phyloP scores from a whole-genome alignment of 2,797 vertebrate species.

The Hippocampus kuda region DNA sequence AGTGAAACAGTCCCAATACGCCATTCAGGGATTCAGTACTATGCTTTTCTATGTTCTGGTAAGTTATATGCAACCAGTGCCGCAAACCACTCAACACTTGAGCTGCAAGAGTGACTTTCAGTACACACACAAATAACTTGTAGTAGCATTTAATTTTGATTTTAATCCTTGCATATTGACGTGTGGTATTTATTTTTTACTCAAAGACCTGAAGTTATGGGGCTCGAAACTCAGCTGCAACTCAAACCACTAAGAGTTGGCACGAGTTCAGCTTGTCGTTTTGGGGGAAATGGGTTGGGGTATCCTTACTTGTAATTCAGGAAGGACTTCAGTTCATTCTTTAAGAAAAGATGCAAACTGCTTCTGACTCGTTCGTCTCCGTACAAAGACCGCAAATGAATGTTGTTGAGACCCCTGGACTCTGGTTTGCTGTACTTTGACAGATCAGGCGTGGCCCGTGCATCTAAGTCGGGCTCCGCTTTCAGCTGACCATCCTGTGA shows the following conservation, averaged over 20 bases:
- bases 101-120: conserved; percentile 60
- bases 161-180: conserved; percentile 54
- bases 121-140: conserved; percentile 45
- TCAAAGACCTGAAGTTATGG: conserved; percentile 54
- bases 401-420: conserved; percentile 55
- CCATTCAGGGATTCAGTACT: conserved; percentile 76
- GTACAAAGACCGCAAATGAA: conserved; percentile 62
- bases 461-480: conserved; percentile 45
- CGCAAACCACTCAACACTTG: conserved; percentile 53
- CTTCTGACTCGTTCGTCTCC: conserved; percentile 56
- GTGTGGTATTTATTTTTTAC: conserved; percentile 64
- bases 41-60: conserved; percentile 71
- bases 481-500: conserved; percentile 51
- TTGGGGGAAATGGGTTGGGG: conserved; percentile 1
- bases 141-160: conserved; percentile 61
- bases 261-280: conserved; percentile 33
- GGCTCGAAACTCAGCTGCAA: conserved; percentile 53
- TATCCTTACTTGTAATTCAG: conserved; percentile 50
- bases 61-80: conserved; percentile 72
- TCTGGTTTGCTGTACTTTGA: conserved; percentile 49
- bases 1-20: conserved; percentile 51
- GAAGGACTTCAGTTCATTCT: conserved; percentile 50
- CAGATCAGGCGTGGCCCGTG: conserved; percentile 53
- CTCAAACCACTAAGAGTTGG: conserved; percentile 38
- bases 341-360: conserved; percentile 38